phyloP scores from a whole-genome alignment of 2,888 invertebrate species.

The Ochropleura plecta region DNA sequence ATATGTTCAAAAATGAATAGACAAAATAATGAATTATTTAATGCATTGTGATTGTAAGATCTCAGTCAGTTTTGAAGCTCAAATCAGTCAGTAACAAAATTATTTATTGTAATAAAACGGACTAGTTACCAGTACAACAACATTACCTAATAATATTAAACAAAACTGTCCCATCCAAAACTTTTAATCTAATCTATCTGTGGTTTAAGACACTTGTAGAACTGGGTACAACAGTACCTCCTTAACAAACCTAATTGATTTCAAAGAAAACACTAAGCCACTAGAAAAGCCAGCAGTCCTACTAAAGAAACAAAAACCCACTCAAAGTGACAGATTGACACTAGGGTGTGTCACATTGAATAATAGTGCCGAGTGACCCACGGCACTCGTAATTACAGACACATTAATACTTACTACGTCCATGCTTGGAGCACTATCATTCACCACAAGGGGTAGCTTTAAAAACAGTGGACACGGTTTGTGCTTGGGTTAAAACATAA shows the following conservation, averaged over 20 bases:
- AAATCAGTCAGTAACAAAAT: not conserved
- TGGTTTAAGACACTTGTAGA: not conserved
- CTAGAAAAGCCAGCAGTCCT: slow-evolving; percentile 16
- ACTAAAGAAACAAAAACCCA: slow-evolving; percentile 63
- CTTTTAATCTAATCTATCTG: not conserved
- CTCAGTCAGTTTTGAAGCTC: not conserved
- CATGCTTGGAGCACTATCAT: slow-evolving; percentile 16
- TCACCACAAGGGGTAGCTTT: slow-evolving; percentile 18
- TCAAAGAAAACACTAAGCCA: slow-evolving; percentile 37
- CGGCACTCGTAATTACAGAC: slow-evolving; percentile 59
- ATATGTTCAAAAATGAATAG: too few relatives aligned
- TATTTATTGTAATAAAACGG: not conserved
- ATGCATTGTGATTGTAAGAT: not conserved
- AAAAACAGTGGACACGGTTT: slow-evolving; percentile 12
- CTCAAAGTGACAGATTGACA: slow-evolving; percentile 64
- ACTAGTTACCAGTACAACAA: not conserved
- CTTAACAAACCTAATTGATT: slow-evolving; percentile 43
- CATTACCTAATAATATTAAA: not conserved
- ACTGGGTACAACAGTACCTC: too few relatives aligned
- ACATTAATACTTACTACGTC: slow-evolving; percentile 54
- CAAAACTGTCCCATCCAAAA: not conserved
- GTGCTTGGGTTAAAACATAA: slow-evolving; percentile 24
- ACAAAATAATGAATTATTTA: not conserved
- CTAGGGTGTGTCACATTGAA: slow-evolving; percentile 61
- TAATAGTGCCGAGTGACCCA: slow-evolving; percentile 62